phyloP scores from a whole-genome alignment of 1,140 invertebrate genomes.

The Aporrectodea caliginosa region DNA sequence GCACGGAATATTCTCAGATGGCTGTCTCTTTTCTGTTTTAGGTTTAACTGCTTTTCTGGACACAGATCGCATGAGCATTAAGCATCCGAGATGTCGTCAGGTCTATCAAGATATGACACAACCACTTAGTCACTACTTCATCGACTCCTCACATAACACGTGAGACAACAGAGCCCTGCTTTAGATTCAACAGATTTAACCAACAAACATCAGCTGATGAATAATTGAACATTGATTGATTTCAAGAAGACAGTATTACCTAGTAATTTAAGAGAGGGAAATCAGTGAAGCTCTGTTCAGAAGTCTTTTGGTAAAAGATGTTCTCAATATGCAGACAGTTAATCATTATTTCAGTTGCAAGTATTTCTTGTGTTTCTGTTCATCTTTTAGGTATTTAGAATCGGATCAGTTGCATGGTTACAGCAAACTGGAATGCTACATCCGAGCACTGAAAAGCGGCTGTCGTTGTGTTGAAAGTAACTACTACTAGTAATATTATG shows the following conservation, averaged over 20 bases:
- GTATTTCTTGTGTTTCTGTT: no score
- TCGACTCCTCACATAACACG: conserved; percentile 67
- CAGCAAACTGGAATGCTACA: conserved; percentile 12
- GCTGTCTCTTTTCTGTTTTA: no score
- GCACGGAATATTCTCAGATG: no score
- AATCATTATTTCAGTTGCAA: no score
- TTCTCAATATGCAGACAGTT: no score
- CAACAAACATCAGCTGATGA: no score
- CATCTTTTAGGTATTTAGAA: conserved; percentile 7
- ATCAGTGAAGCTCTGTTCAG: no score
- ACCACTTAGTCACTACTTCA: conserved; percentile 64
- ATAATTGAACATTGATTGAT: no score
- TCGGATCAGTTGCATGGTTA: conserved; percentile 11
- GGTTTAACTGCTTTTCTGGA: conserved; percentile 63
- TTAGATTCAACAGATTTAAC: background rate
- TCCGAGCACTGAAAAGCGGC: background rate
- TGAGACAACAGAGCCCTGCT: conserved; percentile 40
- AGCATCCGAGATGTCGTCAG: conserved; percentile 56
- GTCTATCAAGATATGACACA: conserved; percentile 65
- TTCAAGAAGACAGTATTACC: no score
- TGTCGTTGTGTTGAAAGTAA: conserved; percentile 19
- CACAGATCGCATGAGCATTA: conserved; percentile 60
- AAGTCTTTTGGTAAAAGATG: no score
- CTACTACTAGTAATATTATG: no score
- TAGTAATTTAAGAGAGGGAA: no score